Evolutionary conservation across 2,113 vertebrate species (phyloP).

Genomic region (Lampris megalopsis): DNA sequence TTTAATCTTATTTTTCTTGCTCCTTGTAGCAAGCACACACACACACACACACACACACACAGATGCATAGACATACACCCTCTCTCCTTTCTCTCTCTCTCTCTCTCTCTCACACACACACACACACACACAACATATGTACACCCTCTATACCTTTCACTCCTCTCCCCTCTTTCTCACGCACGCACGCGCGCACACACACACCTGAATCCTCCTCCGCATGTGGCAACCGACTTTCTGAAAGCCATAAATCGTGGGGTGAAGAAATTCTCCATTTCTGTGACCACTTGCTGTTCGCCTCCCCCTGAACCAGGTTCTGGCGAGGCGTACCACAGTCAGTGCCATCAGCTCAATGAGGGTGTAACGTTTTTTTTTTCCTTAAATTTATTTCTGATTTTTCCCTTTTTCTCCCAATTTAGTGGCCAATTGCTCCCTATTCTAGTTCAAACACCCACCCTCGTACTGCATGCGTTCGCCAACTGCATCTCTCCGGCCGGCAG

Average conservation of each 20-base stretch:
- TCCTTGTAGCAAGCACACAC: too few species aligned
- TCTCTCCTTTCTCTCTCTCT: conserved; percentile 10
- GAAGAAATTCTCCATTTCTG: conserved; percentile 69
- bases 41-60: not conserved
- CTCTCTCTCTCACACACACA: not conserved
- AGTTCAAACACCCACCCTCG: too few species aligned
- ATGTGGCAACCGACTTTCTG: conserved; percentile 49
- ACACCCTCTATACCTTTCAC: not conserved
- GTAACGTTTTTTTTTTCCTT: conserved; percentile 31
- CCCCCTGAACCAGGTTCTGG: conserved; percentile 51
- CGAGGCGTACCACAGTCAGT: conserved; percentile 66
- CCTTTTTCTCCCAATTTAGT: too few species aligned
- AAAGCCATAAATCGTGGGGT: conserved; percentile 59
- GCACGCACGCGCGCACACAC: conserved; percentile 6
- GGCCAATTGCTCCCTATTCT: too few species aligned
- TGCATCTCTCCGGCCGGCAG: too few species aligned
- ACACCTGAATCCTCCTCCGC: conserved; percentile 56
- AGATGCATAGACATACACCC: not conserved
- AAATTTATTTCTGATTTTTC: too few species aligned
- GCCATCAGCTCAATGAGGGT: conserved; percentile 65
- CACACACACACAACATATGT: not conserved
- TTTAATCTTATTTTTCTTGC: too few species aligned
- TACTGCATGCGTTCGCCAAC: too few species aligned
- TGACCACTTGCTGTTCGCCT: conserved; percentile 49
- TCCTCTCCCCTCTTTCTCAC: not conserved